phyloP scores from a whole-genome alignment of 2,113 vertebrate species.

The Entelurus aequoreus region DNA sequence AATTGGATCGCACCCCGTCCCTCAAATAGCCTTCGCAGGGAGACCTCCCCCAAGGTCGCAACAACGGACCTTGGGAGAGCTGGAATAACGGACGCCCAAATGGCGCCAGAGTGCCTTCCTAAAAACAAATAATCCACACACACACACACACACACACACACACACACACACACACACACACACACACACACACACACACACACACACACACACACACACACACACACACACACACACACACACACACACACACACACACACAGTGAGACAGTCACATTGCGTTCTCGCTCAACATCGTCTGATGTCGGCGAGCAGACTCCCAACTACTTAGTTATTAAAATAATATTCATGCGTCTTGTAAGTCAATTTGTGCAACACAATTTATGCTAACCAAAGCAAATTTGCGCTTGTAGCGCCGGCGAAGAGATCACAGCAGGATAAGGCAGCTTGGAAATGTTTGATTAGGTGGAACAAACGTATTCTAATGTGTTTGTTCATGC shows the following conservation, averaged over 20 bases:
- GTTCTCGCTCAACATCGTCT: too few species aligned
- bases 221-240: not conserved
- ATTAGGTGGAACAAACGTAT: too few species aligned
- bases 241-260: not conserved
- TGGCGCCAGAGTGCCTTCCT: constrained; percentile 46
- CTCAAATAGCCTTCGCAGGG: constrained; percentile 42
- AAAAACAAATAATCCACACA: constrained; percentile 35
- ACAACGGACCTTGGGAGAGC: constrained; percentile 24
- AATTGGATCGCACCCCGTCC: constrained; percentile 58
- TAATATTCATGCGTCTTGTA: too few species aligned
- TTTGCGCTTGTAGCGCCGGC: too few species aligned
- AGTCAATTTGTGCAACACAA: too few species aligned
- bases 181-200: not conserved
- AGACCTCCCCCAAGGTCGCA: constrained; percentile 67
- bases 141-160: too few species aligned
- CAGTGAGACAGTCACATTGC: not conserved
- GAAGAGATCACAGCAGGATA: too few species aligned
- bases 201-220: not conserved
- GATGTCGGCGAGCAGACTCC: too few species aligned
- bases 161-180: not conserved
- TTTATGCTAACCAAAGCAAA: too few species aligned
- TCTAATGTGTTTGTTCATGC: too few species aligned
- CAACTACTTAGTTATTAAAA: too few species aligned
- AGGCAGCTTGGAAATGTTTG: too few species aligned
- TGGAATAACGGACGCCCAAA: constrained; percentile 53